Evolutionary conservation across 2,797 vertebrate genomes (phyloP), one percentile per base, ranked within the genome.

Genomic region (Lagodon rhomboides): DNA sequence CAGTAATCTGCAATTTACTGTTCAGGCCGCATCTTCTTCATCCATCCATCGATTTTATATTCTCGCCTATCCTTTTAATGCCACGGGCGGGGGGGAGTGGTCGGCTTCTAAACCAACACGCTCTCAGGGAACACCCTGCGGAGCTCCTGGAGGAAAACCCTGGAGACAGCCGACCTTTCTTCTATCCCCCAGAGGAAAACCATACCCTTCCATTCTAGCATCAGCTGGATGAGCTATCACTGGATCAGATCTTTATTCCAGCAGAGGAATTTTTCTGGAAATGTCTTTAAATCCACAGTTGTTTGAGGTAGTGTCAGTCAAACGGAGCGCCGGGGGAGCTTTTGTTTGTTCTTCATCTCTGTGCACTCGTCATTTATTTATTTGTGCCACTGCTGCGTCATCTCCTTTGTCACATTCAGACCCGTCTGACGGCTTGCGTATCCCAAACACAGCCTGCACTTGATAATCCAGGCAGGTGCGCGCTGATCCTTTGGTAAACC

Each of bases 401-500:
- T 77, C 74, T 85, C 71, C 73, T 73, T n/a, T 71, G 80, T 74
- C 72, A 67, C 55, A 66, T 59, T 34, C 56, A 67, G 60, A 59
- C 55, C 65, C n/a, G 20, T 76, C 20, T 65, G 43, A 83, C 54
- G 27, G 66, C 50, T 77, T n/a, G 55, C 71, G 51, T 82, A 72
- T 77, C 82, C 68, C 69, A 80, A 79, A 79, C 74, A 54, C 68
- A 69, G 82, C 47, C 73, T 74, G 47, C 71, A n/a, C 68, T 75
- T 59, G 71, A 73, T 72, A 87, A 91, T 89, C 88, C 11, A 51
- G n/a, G 84, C 89, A 93, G 89, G 86, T 91, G 90, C 85, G 80
- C 43, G 73, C 79, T 91, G 80, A 92, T 92, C 90, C 88, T 81
- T 84, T 16, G 75, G 82, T 89, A 93, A 92, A 93, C 85, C 71